Conservation (phyloP, 2,888 invertebrate genomes). For the Omphaloscelis lunosa region DNA sequence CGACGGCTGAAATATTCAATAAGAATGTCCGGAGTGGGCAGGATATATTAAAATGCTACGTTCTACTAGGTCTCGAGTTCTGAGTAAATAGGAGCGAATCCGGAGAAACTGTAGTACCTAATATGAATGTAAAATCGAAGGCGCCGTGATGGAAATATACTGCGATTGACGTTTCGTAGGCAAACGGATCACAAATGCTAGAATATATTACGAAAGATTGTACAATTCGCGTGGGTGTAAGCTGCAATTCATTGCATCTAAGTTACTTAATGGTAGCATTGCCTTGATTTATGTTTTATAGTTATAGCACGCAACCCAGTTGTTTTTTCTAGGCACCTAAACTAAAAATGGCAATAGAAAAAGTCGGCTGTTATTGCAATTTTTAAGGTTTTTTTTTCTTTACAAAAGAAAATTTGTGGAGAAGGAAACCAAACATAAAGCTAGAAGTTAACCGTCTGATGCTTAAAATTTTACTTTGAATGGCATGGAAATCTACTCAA, state of each 20-base stretch:
- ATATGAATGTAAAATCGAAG: conserved; percentile 46
- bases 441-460: neutral
- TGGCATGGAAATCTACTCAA: conserved; percentile 17
- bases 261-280: conserved; percentile 20
- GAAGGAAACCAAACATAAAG: conserved; percentile 1
- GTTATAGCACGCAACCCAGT: conserved; percentile 4
- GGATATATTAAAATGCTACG: conserved; percentile 46
- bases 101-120: conserved; percentile 38
- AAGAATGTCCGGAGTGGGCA: conserved; percentile 17
- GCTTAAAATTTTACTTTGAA: conserved; percentile 10
- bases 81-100: conserved; percentile 48
- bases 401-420: neutral
- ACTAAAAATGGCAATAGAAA: neutral
- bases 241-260: conserved; percentile 18
- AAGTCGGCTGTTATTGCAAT: neutral
- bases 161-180: conserved; percentile 13
- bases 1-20: conserved; percentile 29
- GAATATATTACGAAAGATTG: conserved; percentile 9
- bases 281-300: neutral
- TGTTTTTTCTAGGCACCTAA: neutral
- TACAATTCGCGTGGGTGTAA: conserved; percentile 5
- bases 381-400: conserved; percentile 4
- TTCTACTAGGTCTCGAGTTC: conserved; percentile 41
- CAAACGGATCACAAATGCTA: conserved; percentile 4
- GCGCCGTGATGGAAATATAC: conserved; percentile 30